Evolutionary conservation across 2,888 invertebrate genomes (phyloP).

Genomic region (Neoitamus cyanurus): DNA sequence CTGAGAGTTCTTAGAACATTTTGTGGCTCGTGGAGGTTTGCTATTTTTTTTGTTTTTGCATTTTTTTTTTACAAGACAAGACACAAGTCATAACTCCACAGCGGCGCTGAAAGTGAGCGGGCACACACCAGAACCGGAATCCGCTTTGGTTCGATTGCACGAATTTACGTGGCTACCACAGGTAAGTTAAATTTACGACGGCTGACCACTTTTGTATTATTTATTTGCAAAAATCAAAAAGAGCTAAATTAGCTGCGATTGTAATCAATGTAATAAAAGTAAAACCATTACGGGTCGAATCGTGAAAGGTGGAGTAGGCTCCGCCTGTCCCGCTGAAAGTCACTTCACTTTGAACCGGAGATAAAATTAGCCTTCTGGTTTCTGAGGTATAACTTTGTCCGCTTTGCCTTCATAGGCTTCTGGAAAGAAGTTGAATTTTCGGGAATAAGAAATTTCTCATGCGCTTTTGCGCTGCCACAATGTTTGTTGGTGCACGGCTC

Average conservation of each 20-base stretch:
- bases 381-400: not conserved
- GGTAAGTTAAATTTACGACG: not conserved
- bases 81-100: not conserved
- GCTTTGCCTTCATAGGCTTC: not conserved
- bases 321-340: not conserved
- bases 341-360: not conserved
- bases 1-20: not conserved
- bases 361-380: not conserved
- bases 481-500: not conserved
- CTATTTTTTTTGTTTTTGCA: not conserved
- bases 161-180: not conserved
- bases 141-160: not conserved
- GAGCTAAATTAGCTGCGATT: not conserved
- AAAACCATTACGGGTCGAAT: not conserved
- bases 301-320: not conserved
- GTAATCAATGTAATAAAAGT: not conserved
- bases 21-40: not conserved
- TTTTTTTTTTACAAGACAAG: not conserved
- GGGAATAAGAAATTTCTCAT: not conserved
- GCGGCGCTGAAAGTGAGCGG: not conserved
- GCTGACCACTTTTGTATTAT: not conserved
- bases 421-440: not conserved
- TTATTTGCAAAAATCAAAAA: not conserved
- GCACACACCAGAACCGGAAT: not conserved
- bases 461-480: not conserved